Percentiles rank a stretch among this genome's conserved stretches.
Conservation (phyloP, 2,797 vertebrate species). For the Scolopax bukidnonensis region DNA sequence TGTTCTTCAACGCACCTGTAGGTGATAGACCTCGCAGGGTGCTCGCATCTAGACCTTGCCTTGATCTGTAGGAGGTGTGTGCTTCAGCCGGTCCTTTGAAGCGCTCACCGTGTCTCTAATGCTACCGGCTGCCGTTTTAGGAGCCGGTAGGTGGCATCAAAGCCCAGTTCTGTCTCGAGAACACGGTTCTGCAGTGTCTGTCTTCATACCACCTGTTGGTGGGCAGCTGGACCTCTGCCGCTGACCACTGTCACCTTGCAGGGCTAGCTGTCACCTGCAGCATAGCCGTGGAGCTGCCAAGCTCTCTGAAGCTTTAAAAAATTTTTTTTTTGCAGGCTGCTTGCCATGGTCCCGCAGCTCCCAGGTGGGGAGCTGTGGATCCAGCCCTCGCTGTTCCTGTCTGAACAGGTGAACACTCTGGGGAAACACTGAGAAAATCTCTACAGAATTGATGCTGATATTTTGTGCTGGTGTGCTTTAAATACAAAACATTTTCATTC, state of each 20-base stretch:
- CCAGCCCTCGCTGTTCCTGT: background rate
- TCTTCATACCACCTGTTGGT: accelerated
- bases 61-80: background rate
- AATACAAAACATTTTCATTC: background rate
- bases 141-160: conserved; percentile 52
- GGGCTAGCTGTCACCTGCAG: background rate
- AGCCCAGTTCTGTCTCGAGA: background rate
- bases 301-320: no score
- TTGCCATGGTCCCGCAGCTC: background rate
- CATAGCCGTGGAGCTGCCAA: background rate
- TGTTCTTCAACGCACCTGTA: background rate
- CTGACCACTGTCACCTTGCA: background rate
- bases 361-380: background rate
- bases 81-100: background rate
- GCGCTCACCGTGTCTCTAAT: background rate
- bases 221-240: accelerated
- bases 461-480: background rate
- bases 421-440: background rate
- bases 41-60: background rate
- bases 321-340: background rate
- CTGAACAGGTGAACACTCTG: background rate
- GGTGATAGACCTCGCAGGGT: background rate
- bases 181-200: accelerated
- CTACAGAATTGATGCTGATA: background rate
- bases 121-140: background rate